Percentiles rank a stretch among this genome's conserved stretches.
Evolutionary conservation across 2,888 invertebrate genomes (phyloP).

Genomic region (Acholoe squamosa): DNA sequence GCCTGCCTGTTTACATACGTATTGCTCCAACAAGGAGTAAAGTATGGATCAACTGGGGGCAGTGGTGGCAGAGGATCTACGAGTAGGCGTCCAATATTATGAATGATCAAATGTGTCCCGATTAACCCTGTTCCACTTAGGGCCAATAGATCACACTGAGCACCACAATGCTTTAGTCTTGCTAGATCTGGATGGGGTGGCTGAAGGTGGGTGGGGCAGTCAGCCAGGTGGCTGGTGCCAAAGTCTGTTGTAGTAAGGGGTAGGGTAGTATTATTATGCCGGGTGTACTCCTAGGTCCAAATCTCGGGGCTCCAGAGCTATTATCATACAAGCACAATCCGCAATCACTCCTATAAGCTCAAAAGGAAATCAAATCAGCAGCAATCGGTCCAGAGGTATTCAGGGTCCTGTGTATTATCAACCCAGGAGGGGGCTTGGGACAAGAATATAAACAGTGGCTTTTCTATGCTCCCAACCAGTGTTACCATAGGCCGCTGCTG

Average conservation of each 20-base stretch:
- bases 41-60: neutral
- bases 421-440: too few species aligned
- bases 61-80: neutral
- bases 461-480: too few species aligned
- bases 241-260: neutral
- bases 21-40: neutral
- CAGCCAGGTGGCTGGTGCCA: neutral
- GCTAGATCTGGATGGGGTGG: constrained; percentile 2
- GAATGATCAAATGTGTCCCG: neutral
- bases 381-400: too few species aligned
- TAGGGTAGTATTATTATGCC: neutral
- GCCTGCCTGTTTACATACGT: neutral
- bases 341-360: neutral
- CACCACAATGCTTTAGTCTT: neutral
- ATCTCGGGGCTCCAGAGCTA: neutral
- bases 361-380: neutral
- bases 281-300: neutral
- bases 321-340: neutral
- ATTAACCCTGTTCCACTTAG: too few species aligned
- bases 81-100: neutral
- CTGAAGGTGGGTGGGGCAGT: neutral
- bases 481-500: neutral
- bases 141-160: too few species aligned
- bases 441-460: too few species aligned
- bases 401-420: too few species aligned